These are phyloP conservation scores for Automeris io DNA, from an alignment of 2,888 invertebrate species.

Conservation along the genomic window DNA sequence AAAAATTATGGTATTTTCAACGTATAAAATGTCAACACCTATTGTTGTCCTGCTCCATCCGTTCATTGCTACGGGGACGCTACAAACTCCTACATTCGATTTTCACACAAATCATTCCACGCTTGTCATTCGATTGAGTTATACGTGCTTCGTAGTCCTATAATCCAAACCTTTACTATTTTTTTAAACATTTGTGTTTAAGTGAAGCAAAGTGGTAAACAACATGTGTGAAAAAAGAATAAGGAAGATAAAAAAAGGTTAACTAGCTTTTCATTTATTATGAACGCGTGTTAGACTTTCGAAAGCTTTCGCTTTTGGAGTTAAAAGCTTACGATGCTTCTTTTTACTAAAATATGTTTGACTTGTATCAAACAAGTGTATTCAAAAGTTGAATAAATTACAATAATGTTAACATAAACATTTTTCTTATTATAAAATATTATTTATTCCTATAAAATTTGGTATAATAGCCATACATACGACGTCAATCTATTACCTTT, in stretches of 20 bases:
- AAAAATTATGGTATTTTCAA: constrained; percentile 16
- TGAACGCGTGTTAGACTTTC: background rate
- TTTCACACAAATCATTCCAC: constrained; percentile 37
- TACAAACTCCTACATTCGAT: constrained; percentile 30
- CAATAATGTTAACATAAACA: too few relatives aligned
- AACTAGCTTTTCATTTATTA: constrained; percentile 9
- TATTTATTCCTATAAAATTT: too few relatives aligned
- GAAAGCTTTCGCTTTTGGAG: background rate
- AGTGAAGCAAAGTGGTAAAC: constrained; percentile 18
- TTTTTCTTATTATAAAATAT: too few relatives aligned
- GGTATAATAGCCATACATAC: too few relatives aligned
- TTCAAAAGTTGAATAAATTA: too few relatives aligned
- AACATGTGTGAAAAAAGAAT: constrained; percentile 59
- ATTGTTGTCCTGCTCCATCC: constrained; percentile 18
- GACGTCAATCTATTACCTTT: too few relatives aligned
- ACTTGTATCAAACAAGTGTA: too few relatives aligned
- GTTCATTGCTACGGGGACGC: constrained; percentile 16
- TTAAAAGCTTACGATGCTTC: too few relatives aligned
- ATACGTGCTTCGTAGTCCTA: constrained; percentile 20
- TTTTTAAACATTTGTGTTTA: constrained; percentile 27
- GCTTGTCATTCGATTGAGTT: constrained; percentile 21
- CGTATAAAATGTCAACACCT: constrained; percentile 19
- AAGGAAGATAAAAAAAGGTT: constrained; percentile 53
- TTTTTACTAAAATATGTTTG: too few relatives aligned
- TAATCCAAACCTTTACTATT: constrained; percentile 11